Evolutionary conservation across 2,888 invertebrate species (phyloP), one percentile per base, ranked within the genome.

Genomic region (Melipona bicolor): DNA sequence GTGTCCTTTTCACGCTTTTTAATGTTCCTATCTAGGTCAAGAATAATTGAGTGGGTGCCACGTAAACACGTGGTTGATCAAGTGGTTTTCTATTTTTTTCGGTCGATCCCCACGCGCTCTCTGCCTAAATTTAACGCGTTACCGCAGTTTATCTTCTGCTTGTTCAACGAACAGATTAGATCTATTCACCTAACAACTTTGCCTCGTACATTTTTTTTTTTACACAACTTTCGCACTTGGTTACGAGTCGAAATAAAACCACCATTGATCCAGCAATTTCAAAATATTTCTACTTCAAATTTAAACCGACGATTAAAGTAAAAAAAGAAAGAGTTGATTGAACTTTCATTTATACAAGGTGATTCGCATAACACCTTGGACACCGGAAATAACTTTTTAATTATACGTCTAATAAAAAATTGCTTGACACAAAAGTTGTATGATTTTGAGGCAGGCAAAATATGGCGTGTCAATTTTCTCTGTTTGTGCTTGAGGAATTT

Each of bases 71-170:
- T 74, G 85, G 85, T 83, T 43, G 9, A 85, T 87, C 86, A 64
- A 78, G 70, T 69, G 69, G 76, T 76, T 75, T 73, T 78, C 84
- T 84, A 49, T 89, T 87, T 89, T 85, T 91, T 90, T 90, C 87
- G 89, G 70, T 74, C 86, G 86, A 91, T 91, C 90, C 89, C 88
- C 43, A 54, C 89, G 79, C 81, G 79, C 80, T 83, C 83, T 89
- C 90, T 82, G 89, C 80, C 91, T 92, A 92, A 91, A 92, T 91
- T 92, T 93, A 93, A 80, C 76, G 17, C 52, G n/a, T 56, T 43
- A 15, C 0, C 5, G 11, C 50, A 27, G 27, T 49, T 49, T 67
- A 9, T 49, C 27, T 68, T 19, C 49, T 19, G 19, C 5, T 68
- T 11, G 24, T 24, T 59, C 71, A 9, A 71, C 9, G 43, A 64